Conservation (phyloP, 2,888 invertebrate species). For the Sepiola atlantica region DNA sequence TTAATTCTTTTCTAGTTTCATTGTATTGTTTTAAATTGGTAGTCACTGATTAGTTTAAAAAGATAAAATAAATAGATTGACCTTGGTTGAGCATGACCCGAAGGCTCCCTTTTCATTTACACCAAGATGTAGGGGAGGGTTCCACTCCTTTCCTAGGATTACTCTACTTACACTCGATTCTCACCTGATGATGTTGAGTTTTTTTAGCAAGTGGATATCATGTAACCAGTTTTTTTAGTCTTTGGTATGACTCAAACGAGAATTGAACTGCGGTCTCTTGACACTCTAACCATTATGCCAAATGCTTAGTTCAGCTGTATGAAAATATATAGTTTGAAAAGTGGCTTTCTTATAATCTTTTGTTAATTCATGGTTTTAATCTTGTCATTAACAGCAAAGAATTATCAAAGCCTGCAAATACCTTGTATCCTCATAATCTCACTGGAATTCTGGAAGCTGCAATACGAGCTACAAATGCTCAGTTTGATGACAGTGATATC, state of each 20-base stretch:
- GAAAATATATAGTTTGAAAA: background rate
- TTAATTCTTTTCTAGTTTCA: background rate
- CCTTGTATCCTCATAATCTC: slow-evolving; percentile 90
- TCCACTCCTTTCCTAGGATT: too few species aligned
- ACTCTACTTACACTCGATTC: too few species aligned
- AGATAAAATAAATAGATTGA: too few species aligned
- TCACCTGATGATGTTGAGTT: too few species aligned
- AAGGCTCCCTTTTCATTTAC: too few species aligned
- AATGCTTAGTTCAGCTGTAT: background rate
- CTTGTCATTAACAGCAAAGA: slow-evolving; percentile 81
- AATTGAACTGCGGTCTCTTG: too few species aligned
- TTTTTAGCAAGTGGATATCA: too few species aligned
- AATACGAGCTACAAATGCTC: slow-evolving; percentile 89
- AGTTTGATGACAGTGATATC: slow-evolving; percentile 93
- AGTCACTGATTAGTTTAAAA: background rate
- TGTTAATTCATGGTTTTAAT: background rate
- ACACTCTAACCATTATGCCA: too few species aligned
- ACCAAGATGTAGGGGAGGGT: too few species aligned
- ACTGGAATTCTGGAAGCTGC: slow-evolving; percentile 77
- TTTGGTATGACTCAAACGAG: too few species aligned
- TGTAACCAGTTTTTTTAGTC: too few species aligned
- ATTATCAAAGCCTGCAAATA: slow-evolving; percentile 88
- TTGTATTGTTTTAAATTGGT: background rate
- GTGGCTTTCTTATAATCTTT: background rate
- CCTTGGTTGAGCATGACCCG: too few species aligned